Conservation (phyloP, 2,888 invertebrate species). For the Catocala fraxini region DNA sequence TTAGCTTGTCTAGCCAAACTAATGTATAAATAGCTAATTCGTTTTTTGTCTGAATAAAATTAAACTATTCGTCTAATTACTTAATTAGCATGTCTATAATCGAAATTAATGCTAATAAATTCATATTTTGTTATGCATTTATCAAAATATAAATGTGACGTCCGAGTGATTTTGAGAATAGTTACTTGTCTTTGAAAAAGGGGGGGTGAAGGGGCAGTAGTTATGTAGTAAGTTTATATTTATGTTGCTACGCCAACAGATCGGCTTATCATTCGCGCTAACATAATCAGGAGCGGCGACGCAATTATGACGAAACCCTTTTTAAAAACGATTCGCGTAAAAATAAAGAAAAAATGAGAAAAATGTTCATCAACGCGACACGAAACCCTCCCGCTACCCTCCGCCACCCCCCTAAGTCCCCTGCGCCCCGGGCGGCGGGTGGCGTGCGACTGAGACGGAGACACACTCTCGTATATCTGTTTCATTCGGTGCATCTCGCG, state of each 20-base stretch:
- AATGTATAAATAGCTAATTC: slow-evolving; percentile 7
- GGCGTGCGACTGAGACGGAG: slow-evolving; percentile 67
- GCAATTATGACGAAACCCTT: slow-evolving; percentile 87
- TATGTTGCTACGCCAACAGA: slow-evolving; percentile 48
- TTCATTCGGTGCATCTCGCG: slow-evolving; percentile 80
- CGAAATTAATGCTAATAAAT: slow-evolving; percentile 40
- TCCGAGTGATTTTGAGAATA: slow-evolving; percentile 17
- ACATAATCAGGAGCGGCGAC: slow-evolving; percentile 81
- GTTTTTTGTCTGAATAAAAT: slow-evolving; percentile 11
- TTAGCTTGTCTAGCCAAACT: slow-evolving; percentile 19
- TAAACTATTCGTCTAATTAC: slow-evolving; percentile 23
- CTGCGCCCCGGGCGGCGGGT: slow-evolving; percentile 79
- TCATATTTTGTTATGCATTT: slow-evolving; percentile 33
- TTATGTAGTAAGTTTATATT: slow-evolving; percentile 37
- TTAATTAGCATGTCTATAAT: slow-evolving; percentile 27
- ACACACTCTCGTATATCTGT: slow-evolving; percentile 60
- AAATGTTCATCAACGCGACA: slow-evolving; percentile 88
- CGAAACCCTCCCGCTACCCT: slow-evolving; percentile 70
- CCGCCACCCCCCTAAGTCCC: slow-evolving; percentile 57
- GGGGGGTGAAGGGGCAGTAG: slow-evolving; percentile 15
- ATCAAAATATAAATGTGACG: slow-evolving; percentile 28
- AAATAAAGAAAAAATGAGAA: slow-evolving; percentile 86
- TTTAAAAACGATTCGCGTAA: slow-evolving; percentile 87
- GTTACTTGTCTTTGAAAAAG: slow-evolving; percentile 3
- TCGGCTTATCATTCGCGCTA: slow-evolving; percentile 74